A percentile compares a stretch with the other conserved stretches of the same genome.
Conservation (phyloP, 2,797 vertebrate genomes). For the Vultur gryphus region DNA sequence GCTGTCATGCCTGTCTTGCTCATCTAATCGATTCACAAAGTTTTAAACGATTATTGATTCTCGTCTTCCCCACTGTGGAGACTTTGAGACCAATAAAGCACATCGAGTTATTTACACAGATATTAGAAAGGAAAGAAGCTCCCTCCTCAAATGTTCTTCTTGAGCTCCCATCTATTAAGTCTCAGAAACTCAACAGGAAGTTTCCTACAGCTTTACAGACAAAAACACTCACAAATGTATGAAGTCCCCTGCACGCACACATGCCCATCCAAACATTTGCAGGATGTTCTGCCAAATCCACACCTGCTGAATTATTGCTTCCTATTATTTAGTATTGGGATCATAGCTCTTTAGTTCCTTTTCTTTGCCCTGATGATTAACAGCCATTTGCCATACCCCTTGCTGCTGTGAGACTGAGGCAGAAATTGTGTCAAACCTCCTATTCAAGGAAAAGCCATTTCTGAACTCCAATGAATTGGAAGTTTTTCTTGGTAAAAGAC, state of each 20-base stretch:
- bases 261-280: neutral
- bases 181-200: neutral
- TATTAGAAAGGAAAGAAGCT: conserved; percentile 10
- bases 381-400: neutral
- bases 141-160: neutral
- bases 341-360: neutral
- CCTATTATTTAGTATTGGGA: neutral
- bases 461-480: neutral
- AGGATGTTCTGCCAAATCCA: conserved; percentile 5
- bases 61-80: neutral
- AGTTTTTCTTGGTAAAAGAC: neutral
- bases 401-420: neutral
- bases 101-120: conserved; percentile 22
- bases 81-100: conserved; percentile 11
- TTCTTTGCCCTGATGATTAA: neutral
- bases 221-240: neutral
- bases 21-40: conserved; percentile 35
- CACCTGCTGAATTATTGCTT: neutral
- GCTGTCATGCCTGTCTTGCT: neutral
- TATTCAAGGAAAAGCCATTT: neutral
- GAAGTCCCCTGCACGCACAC: neutral
- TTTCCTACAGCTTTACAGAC: neutral
- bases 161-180: neutral
- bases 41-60: conserved; percentile 39
- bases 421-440: neutral